A percentile compares a stretch with the other conserved stretches of the same genome.
phyloP scores from a whole-genome alignment of 2,797 vertebrate species.

The Enteromius paludinosus region DNA sequence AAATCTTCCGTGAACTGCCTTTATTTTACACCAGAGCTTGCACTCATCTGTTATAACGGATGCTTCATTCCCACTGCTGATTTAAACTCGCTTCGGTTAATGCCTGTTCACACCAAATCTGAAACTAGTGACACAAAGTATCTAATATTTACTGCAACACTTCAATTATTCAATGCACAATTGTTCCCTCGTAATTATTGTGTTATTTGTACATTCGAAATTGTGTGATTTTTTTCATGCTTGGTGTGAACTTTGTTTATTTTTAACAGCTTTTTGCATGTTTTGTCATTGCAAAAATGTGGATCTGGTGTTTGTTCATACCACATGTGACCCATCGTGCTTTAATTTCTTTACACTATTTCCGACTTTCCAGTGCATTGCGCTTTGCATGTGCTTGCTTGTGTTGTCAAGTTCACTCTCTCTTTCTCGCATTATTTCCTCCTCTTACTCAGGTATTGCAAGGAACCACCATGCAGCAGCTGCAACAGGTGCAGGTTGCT shows the following conservation, averaged over 20 bases:
- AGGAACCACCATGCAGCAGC: slow-evolving; percentile 86
- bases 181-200: neutral
- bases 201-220: neutral
- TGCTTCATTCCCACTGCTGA: neutral
- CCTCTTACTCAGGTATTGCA: slow-evolving; percentile 81
- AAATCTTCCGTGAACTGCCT: slow-evolving; percentile 2
- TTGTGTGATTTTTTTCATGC: neutral
- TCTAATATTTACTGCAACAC: neutral
- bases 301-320: neutral
- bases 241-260: neutral
- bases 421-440: slow-evolving; percentile 54
- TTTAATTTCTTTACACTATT: slow-evolving; percentile 39
- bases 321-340: neutral
- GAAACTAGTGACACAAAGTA: neutral
- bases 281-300: slow-evolving; percentile 3
- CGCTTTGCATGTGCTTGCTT: slow-evolving; percentile 67
- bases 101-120: neutral
- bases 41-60: slow-evolving; percentile 40
- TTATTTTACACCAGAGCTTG: slow-evolving; percentile 45
- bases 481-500: slow-evolving; percentile 85
- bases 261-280: neutral
- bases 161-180: neutral
- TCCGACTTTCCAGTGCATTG: slow-evolving; percentile 52
- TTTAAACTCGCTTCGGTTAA: slow-evolving; percentile 4
- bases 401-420: slow-evolving; percentile 62